Base-by-base conservation (phyloP, 37 sponge, comb jelly and placozoan species). In the Geodia barretti region DNA sequence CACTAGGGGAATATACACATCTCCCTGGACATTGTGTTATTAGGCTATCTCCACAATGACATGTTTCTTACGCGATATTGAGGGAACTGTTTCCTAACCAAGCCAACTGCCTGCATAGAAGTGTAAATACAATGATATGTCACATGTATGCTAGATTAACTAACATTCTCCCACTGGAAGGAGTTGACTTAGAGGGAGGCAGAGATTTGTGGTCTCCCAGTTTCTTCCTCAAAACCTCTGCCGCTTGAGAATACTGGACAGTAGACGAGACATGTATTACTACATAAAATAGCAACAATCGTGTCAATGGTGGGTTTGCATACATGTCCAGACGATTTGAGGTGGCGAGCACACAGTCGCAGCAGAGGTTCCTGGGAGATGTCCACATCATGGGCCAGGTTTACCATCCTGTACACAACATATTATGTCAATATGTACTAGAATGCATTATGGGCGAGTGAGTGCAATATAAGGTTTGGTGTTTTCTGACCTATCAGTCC, bases 121-220 rank as follows among this genome's bases (percentile, higher is more conserved):
- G 59, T 19, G 32, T 64, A 41, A 62, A 32, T 23, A 65, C 26
- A 54, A 29, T 66, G 65, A 3, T 26, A 2, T 37, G 64, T 25
- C 8, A 25, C 23, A 9, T 19, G n/a, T 72, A 24, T 66, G 4
- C 62, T 64, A 33, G 4, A 30, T 64, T 65, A 26, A 64, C 75
- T 4, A 39, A 94, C 94, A 58, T 75, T 75, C 25, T 94, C 87
- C 95, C 94, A 95, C 60, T 96, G 96, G 28, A 90, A 91, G 47
- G 86, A 76, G 20, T 89, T 92, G 23, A 95, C 82, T 71, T 94
- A 91, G 0, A 96, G 79, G 0, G 92, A 74, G 7, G 88, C 86
- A 14, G 90, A 75, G 9, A 88, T 62, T 33, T 76, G 40, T 62
- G 58, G 38, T 42, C 96, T 95, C 35, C 84, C 92, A 47, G 94